phyloP scores from a whole-genome alignment of 2,888 invertebrate species.

The Rhabditoides inermis region DNA sequence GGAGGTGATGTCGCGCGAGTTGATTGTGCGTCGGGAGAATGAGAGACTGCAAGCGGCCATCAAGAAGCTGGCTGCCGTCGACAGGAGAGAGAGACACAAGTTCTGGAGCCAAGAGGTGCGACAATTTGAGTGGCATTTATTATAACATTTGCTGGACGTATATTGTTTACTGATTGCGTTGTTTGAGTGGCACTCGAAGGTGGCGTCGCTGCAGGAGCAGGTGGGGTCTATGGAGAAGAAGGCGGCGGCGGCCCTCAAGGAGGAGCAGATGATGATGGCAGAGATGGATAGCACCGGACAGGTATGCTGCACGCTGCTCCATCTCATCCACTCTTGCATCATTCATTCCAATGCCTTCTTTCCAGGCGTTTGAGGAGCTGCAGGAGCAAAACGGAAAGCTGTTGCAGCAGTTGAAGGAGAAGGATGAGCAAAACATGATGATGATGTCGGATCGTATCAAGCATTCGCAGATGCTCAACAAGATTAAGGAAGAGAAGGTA shows the following conservation, averaged over 20 bases:
- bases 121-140: slow-evolving; percentile 57
- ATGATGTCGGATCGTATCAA: slow-evolving; percentile 93
- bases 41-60: slow-evolving; percentile 67
- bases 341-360: neutral
- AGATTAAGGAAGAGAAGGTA: slow-evolving; percentile 88
- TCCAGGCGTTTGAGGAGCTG: slow-evolving; percentile 87
- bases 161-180: too few species aligned
- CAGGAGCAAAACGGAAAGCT: slow-evolving; percentile 93
- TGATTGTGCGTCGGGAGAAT: too few species aligned
- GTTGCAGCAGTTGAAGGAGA: slow-evolving; percentile 86
- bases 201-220: neutral
- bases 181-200: too few species aligned
- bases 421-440: slow-evolving; percentile 68
- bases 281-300: slow-evolving; percentile 99
- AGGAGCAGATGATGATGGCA: slow-evolving; percentile 83
- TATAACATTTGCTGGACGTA: too few species aligned
- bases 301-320: slow-evolving; percentile 57
- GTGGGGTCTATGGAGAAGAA: neutral
- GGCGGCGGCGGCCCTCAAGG: neutral
- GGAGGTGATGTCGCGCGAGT: too few species aligned
- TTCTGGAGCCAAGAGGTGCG: too few species aligned
- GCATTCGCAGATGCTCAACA: slow-evolving; percentile 84
- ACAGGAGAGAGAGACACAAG: slow-evolving; percentile 55
- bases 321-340: neutral
- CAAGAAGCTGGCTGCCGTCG: slow-evolving; percentile 56